Conservation (phyloP, 2,888 invertebrate genomes). For the Axea sp. region DNA sequence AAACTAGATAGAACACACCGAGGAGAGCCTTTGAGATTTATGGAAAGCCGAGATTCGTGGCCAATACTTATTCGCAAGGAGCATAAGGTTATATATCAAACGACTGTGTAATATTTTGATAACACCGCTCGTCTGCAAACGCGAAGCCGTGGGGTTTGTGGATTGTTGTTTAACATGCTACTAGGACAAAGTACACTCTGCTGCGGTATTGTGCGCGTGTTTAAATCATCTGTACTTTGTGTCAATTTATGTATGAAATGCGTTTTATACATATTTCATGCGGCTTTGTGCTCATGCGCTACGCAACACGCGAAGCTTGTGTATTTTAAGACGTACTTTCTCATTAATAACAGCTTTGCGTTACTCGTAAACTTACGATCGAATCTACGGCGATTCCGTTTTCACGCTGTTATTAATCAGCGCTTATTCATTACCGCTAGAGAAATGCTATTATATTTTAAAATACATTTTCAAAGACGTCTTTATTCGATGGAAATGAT, state of each 20-base stretch:
- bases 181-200: constrained; percentile 23
- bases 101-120: constrained; percentile 34
- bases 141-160: constrained; percentile 5
- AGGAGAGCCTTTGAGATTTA: constrained; percentile 50
- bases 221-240: constrained; percentile 39
- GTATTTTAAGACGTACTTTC: constrained; percentile 1
- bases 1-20: constrained; percentile 50
- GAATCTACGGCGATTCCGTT: constrained; percentile 21
- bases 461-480: constrained; percentile 3
- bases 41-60: constrained; percentile 47
- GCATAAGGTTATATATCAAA: constrained; percentile 39
- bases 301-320: no score
- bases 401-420: constrained; percentile 8
- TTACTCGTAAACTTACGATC: constrained; percentile 18
- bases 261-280: constrained; percentile 40
- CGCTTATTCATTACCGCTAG: not conserved
- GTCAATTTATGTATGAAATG: constrained; percentile 43
- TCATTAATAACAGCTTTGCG: constrained; percentile 25
- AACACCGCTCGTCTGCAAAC: constrained; percentile 12
- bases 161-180: no score
- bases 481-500: constrained; percentile 12
- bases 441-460: not conserved
- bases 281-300: not conserved
- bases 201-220: constrained; percentile 1
- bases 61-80: constrained; percentile 41